Conservation (phyloP, 2,888 invertebrate genomes). For the Phengaris alcon region DNA sequence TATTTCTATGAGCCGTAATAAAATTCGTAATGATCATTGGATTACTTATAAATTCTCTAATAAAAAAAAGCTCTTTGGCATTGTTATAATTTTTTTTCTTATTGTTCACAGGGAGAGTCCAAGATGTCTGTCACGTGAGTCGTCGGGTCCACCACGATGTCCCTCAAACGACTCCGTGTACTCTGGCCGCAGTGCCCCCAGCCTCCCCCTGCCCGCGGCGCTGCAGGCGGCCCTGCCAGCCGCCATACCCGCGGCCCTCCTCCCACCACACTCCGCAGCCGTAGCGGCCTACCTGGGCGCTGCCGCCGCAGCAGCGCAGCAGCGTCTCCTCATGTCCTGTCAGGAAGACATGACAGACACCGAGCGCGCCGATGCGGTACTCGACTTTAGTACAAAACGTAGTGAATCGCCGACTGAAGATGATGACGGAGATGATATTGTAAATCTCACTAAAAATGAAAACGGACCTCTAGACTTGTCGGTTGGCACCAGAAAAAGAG, state of each 20-base stretch:
- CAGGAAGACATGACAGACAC: conserved; percentile 83
- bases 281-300: conserved; percentile 90
- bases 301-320: conserved; percentile 86
- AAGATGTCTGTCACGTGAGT: conserved; percentile 90
- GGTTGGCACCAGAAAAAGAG: conserved; percentile 85
- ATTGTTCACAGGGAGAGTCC: conserved; percentile 88
- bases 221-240: conserved; percentile 83
- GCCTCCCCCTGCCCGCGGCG: conserved; percentile 76
- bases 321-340: conserved; percentile 88
- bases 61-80: neutral
- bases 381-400: conserved; percentile 91
- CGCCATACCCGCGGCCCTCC: conserved; percentile 83
- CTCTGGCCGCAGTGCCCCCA: conserved; percentile 81
- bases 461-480: conserved; percentile 89
- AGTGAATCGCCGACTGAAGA: conserved; percentile 73
- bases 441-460: conserved; percentile 85
- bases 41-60: neutral
- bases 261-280: conserved; percentile 89
- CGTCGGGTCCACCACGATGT: conserved; percentile 86
- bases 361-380: conserved; percentile 81
- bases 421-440: conserved; percentile 82
- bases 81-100: conserved; percentile 34
- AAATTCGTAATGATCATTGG: neutral
- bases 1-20: too few relatives aligned
- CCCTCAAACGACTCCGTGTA: conserved; percentile 88